These are phyloP conservation scores for Lasioglossum marginatum DNA, from an alignment of 2,888 invertebrate species.

Conservation along the genomic window DNA sequence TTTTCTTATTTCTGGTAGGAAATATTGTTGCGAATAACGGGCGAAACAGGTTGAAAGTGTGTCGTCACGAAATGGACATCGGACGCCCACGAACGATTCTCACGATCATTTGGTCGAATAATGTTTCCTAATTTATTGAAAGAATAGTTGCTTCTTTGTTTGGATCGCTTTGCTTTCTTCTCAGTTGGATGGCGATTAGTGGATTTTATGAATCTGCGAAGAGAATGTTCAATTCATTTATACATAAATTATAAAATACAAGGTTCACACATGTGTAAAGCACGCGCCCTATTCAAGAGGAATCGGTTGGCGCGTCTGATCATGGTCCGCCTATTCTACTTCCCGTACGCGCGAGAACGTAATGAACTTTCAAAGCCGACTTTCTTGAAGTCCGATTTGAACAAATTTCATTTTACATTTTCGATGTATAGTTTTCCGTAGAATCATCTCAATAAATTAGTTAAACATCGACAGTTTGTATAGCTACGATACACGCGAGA, in stretches of 20 bases:
- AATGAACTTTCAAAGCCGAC: neutral
- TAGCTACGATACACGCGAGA: no score
- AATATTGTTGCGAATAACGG: neutral
- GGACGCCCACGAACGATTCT: slow-evolving; percentile 52
- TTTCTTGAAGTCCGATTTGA: neutral
- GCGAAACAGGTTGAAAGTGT: slow-evolving; percentile 28
- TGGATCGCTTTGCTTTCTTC: neutral
- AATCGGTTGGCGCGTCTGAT: neutral
- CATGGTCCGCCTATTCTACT: neutral
- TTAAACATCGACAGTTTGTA: no score
- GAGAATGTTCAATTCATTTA: neutral
- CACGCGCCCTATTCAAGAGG: neutral
- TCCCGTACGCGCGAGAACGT: neutral
- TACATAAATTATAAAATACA: no score
- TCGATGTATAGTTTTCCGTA: neutral
- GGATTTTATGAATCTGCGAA: no score
- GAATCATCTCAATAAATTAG: no score
- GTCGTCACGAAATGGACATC: neutral
- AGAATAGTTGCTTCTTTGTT: slow-evolving; percentile 22
- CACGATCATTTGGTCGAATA: slow-evolving; percentile 54
- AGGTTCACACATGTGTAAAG: no score
- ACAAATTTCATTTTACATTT: neutral
- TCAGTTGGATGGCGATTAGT: neutral
- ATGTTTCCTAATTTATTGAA: slow-evolving; percentile 59
- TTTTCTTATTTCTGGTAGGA: neutral